A percentile compares a stretch with the other conserved stretches of the same genome.
phyloP scores from a whole-genome alignment of 37 sponge, comb jelly and placozoan species.

The Cliona cf. orientalis region DNA sequence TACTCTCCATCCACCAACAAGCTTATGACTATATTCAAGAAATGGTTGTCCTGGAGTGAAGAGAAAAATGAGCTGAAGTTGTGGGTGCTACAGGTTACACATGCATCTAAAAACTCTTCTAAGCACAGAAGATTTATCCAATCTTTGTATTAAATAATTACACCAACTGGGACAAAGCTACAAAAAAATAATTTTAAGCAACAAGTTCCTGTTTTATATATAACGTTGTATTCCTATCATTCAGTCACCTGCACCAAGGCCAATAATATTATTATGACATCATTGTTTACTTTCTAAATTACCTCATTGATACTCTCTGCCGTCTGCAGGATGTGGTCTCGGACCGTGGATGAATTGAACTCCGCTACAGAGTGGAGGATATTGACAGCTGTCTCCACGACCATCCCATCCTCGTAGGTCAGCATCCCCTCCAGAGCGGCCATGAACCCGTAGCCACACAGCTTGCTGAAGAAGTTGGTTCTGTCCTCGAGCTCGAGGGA shows the following conservation, averaged over 20 bases:
- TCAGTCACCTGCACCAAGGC: too few species aligned
- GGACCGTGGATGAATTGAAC: constrained; percentile 51
- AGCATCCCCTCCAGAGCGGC: constrained; percentile 73
- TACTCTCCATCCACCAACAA: constrained; percentile 78
- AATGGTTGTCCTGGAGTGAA: constrained; percentile 66
- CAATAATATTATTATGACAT: too few species aligned
- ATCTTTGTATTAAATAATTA: too few species aligned
- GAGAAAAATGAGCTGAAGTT: neutral
- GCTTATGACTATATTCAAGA: constrained; percentile 78
- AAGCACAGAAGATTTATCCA: too few species aligned
- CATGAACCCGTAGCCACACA: constrained; percentile 59
- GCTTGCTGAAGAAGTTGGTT: constrained; percentile 47
- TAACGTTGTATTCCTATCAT: too few species aligned
- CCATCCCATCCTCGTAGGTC: constrained; percentile 68
- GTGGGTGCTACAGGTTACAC: neutral
- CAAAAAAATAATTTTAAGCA: too few species aligned
- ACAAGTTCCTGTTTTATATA: too few species aligned
- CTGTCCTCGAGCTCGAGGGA: constrained; percentile 40
- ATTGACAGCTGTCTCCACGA: constrained; percentile 74
- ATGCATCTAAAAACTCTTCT: too few species aligned
- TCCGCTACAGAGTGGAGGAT: constrained; percentile 73
- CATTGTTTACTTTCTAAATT: neutral
- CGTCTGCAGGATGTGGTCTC: constrained; percentile 62
- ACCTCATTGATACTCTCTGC: constrained; percentile 41
- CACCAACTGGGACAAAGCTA: too few species aligned